Evolutionary conservation across 2,888 invertebrate species (phyloP), one percentile per base, ranked within the genome.

Genomic region (Scaptomyza tumidula): DNA sequence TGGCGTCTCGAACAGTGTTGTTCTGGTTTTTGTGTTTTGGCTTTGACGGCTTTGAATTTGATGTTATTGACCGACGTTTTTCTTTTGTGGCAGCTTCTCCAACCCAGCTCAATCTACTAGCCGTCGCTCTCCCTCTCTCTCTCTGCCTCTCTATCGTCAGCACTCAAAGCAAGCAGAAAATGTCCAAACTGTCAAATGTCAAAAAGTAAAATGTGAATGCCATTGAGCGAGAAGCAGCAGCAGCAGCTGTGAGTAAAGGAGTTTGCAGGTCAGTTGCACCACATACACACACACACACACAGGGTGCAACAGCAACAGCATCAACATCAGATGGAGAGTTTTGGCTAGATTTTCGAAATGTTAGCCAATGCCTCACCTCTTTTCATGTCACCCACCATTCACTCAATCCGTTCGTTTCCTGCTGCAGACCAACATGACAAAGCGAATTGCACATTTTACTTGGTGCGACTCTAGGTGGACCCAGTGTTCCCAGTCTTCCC

Each of bases 171-270:
- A 77, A 80, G 71, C 73, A 74, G 82, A 73, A 83, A 85, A 87
- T 75, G 88, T 84, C 86, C 68, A 88, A 87, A 71, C 83, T 88
- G 88, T 84, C 83, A 84, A 87, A 88, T 87, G 80, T 80, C 86
- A 80, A 84, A 83, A 86, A 77, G 86, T 80, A 71, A 85, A 83
- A 87, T 85, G 86, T 77, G 83, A 71, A n/a, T n/a, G n/a, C n/a
- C n/a, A n/a, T n/a, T n/a, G n/a, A n/a, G n/a, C n/a, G n/a, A n/a
- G n/a, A n/a, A n/a, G n/a, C n/a, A n/a, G n/a, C n/a, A n/a, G n/a
- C n/a, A n/a, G n/a, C n/a, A 14, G 39, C 35, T 14, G 35, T 24
- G 45, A 14, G 14, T 37, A 33, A 14, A 16, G 29, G 37, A 9
- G 48, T 14, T 35, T 41, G 13, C 16, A 55, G 35, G 53, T 31